Base-by-base conservation (phyloP, 2,888 invertebrate genomes). In the Crepidodera aurea region DNA sequence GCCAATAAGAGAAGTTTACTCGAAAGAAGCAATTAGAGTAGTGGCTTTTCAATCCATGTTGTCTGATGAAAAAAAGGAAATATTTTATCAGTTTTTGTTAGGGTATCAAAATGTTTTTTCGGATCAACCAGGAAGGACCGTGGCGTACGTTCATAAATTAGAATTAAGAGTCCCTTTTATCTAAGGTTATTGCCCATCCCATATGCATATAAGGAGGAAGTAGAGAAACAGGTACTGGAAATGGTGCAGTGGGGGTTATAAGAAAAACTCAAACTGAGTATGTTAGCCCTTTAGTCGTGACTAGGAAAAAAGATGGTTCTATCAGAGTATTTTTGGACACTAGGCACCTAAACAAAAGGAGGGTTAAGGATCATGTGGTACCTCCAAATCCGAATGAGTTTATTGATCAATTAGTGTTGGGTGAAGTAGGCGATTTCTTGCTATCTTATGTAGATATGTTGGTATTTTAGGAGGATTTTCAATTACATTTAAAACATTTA, bases 161-260 rank as follows among this genome's bases (percentile, higher is more conserved):
- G n/a, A n/a, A n/a, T n/a, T n/a, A n/a, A n/a, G n/a, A 22, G 22
- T 22, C 22, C 22, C 22, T 22, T 22, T 22, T 22, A 22, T 22
- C 22, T 22, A 2, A 48, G 18, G 10, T 27, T n/a, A 3, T 51
- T 15, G n/a, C 37, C 51, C 16, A 51, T 39, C 7, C 39, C 39
- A 1, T 2, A 34, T 13, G 37, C 13, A 2, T 51, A 51, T 34
- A 34, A 16, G n/a, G 15, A 25, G 19, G 48, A 48, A n/a, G 57
- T 51, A 3, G 15, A 22, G 6, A 12, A 12, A 29, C 48, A 57
- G 10, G 44, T 57, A 1, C 6, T 15, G 18, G 56, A 57, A 37
- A 57, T 57, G 57, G 19, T 29, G n/a, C 25, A 56, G 27, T 57
- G 48, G 57, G 57, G 57, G 57, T 57, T 1, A 37, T 57, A 7